phyloP scores from a whole-genome alignment of 2,888 invertebrate genomes.

The Eledona agricola region DNA sequence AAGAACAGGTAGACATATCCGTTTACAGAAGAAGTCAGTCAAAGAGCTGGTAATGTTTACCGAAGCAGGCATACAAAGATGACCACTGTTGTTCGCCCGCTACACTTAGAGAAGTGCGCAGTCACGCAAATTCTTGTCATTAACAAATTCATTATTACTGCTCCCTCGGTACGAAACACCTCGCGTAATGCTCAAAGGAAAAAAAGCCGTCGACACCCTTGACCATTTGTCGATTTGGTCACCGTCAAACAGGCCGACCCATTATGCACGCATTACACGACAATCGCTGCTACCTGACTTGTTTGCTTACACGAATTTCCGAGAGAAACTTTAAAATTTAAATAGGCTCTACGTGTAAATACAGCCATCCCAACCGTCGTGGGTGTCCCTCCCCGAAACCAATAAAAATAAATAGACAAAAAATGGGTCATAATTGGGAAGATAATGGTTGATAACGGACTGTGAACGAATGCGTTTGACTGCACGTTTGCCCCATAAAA shows the following conservation, averaged over 20 bases:
- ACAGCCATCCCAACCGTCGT: slow-evolving; percentile 17
- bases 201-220: slow-evolving; percentile 18
- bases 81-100: slow-evolving; percentile 35
- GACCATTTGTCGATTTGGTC: slow-evolving; percentile 29
- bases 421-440: slow-evolving; percentile 38
- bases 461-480: slow-evolving; percentile 25
- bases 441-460: slow-evolving; percentile 34
- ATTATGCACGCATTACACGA: slow-evolving; percentile 47
- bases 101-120: slow-evolving; percentile 36
- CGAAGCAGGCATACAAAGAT: slow-evolving; percentile 38
- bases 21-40: slow-evolving; percentile 35
- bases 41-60: slow-evolving; percentile 39
- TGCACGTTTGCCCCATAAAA: slow-evolving; percentile 20
- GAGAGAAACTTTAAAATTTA: slow-evolving; percentile 33
- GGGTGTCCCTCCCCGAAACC: slow-evolving; percentile 27
- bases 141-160: slow-evolving; percentile 16
- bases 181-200: slow-evolving; percentile 20
- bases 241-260: slow-evolving; percentile 36
- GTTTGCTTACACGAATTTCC: slow-evolving; percentile 41
- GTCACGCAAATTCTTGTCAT: slow-evolving; percentile 35
- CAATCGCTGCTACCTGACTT: slow-evolving; percentile 46
- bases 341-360: slow-evolving; percentile 28
- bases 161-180: slow-evolving; percentile 10
- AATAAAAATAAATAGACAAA: slow-evolving; percentile 34
- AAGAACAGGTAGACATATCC: slow-evolving; percentile 35